Evolutionary conservation across 2,113 vertebrate species (phyloP).

Genomic region (Salvelinus fontinalis): DNA sequence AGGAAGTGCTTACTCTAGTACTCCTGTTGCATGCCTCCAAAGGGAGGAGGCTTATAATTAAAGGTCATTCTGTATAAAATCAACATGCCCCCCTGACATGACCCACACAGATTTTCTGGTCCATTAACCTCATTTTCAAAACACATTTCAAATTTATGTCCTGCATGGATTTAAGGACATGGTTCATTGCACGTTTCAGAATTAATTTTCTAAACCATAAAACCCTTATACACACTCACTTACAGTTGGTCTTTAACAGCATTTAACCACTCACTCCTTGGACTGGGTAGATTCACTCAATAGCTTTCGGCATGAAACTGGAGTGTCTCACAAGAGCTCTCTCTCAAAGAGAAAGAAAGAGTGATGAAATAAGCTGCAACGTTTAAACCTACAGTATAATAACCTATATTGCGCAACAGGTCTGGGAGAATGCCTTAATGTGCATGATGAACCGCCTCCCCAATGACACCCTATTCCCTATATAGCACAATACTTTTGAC

Average conservation of each 20-base stretch:
- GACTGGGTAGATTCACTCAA: slow-evolving; percentile 1
- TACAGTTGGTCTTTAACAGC: background rate
- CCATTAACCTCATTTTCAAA: slow-evolving; percentile 32
- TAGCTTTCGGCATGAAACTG: background rate
- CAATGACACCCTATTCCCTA: too few relatives aligned
- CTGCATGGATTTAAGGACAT: background rate
- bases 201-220: background rate
- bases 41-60: slow-evolving; percentile 55
- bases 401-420: background rate
- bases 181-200: background rate
- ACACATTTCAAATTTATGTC: background rate
- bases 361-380: slow-evolving; percentile 10
- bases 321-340: background rate
- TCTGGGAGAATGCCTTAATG: background rate
- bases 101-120: slow-evolving; percentile 48
- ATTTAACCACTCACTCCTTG: background rate
- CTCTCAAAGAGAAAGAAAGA: background rate
- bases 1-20: slow-evolving; percentile 50
- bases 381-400: background rate
- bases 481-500: too few relatives aligned
- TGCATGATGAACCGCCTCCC: too few relatives aligned
- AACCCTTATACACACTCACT: background rate
- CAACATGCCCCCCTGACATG: slow-evolving; percentile 38
- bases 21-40: slow-evolving; percentile 52
- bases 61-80: slow-evolving; percentile 37